Evolutionary conservation across 2,888 invertebrate genomes (phyloP), one percentile per base, ranked within the genome.

Genomic region (Trichogramma dendrolimi): DNA sequence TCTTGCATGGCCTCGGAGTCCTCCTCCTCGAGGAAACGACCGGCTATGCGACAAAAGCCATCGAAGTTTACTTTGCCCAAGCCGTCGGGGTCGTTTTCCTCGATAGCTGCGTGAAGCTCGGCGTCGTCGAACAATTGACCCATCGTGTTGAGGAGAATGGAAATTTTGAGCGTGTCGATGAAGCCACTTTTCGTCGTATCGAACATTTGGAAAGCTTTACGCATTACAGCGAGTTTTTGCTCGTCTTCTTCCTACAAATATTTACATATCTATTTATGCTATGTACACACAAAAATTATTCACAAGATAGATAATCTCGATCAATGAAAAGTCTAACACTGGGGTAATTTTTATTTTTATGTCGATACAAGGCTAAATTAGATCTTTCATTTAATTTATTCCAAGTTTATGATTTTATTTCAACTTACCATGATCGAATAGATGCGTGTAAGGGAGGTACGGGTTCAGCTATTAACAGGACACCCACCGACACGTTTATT

Each of bases 181-280:
- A 90, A 92, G 54, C 96, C 96, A 65, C 89, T 87, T 82, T 94
- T 95, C 71, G 90, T 89, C 69, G 94, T 93, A 81, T 96, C 96
- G 77, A 95, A 96, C 95, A 96, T 96, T 81, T 94, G 93, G 85
- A 96, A 96, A 72, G 94, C 94, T 81, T 93, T 94, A 78, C 93
- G 91, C 85, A 96, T 91, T 81, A 95, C 92, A 83, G 88, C 89
- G 85, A 87, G 86, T 81, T 90, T 91, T 79, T 90, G 90, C 71
- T 89, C 88, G 75, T 90, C 90, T 75, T 89, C 90, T 61, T 78
- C 79, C 79, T 79, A 59, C 27, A 54, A 55, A 58, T 56, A 56
- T 51, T 5, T 56, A 44, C 38, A 47, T 46, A 27, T 39, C 39
- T 47, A 48, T 38, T 58, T 40, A 53, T 2, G 27, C 3, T 27